Conservation (phyloP, 1,140 invertebrate species). For the Melitaea cinxia region DNA sequence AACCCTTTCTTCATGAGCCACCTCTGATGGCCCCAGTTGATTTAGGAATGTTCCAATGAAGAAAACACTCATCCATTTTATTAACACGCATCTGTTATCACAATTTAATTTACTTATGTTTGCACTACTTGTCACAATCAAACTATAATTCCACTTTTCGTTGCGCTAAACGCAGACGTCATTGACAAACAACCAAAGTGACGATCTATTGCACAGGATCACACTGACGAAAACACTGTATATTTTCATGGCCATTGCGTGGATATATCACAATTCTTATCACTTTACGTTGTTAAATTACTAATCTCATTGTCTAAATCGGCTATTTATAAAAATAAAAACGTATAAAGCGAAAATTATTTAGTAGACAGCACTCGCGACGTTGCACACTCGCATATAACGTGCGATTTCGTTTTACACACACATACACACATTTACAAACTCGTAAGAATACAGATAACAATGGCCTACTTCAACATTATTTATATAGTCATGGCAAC, state of each 20-base stretch:
- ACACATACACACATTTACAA: constrained; percentile 56
- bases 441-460: constrained; percentile 62
- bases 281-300: constrained; percentile 72
- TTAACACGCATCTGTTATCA: constrained; percentile 70
- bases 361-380: constrained; percentile 74
- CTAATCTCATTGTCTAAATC: constrained; percentile 67
- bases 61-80: constrained; percentile 79
- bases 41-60: constrained; percentile 68
- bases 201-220: constrained; percentile 76
- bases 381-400: constrained; percentile 77
- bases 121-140: constrained; percentile 78
- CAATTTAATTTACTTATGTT: constrained; percentile 72
- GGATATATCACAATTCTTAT: constrained; percentile 76
- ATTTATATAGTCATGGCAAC: constrained; percentile 53
- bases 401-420: constrained; percentile 72
- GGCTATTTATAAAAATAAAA: constrained; percentile 80
- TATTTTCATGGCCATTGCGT: constrained; percentile 68
- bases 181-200: constrained; percentile 80
- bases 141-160: constrained; percentile 80
- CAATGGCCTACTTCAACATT: constrained; percentile 47
- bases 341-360: constrained; percentile 78
- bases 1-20: constrained; percentile 81
- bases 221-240: constrained; percentile 75
- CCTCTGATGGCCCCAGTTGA: constrained; percentile 71
- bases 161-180: constrained; percentile 80